phyloP scores from a whole-genome alignment of 2,888 invertebrate genomes.

The Lasius platythorax region DNA sequence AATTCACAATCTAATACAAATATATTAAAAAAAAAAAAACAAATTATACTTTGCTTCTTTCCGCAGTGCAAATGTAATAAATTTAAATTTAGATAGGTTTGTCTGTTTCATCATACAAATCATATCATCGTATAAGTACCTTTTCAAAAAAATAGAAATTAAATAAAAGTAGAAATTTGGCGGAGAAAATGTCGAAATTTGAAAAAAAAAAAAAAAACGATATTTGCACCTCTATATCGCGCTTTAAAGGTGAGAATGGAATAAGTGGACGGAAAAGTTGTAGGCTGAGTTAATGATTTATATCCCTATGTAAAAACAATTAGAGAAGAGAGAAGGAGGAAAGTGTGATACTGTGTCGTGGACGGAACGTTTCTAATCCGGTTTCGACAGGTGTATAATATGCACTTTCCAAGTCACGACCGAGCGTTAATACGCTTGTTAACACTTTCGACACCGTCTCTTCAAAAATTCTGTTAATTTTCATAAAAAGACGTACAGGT shows the following conservation, averaged over 20 bases:
- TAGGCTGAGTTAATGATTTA: neutral
- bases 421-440: constrained; percentile 6
- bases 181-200: neutral
- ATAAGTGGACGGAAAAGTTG: neutral
- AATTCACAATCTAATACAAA: no score
- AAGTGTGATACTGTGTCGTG: neutral
- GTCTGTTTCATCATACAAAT: neutral
- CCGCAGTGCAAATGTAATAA: neutral
- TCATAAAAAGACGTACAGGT: no score
- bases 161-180: neutral
- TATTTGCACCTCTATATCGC: neutral
- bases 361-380: constrained; percentile 17
- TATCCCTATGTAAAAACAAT: neutral
- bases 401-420: constrained; percentile 36
- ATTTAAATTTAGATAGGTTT: neutral
- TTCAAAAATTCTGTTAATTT: neutral
- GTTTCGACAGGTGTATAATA: constrained; percentile 13
- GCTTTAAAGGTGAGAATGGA: neutral
- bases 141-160: neutral
- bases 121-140: neutral
- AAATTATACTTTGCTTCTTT: no score
- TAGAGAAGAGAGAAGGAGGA: neutral
- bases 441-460: constrained; percentile 3
- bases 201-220: neutral
- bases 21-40: neutral